These are phyloP conservation scores for Sphenopsis melanotis DNA, from an alignment of 2,797 vertebrate species.

Conservation along the genomic window DNA sequence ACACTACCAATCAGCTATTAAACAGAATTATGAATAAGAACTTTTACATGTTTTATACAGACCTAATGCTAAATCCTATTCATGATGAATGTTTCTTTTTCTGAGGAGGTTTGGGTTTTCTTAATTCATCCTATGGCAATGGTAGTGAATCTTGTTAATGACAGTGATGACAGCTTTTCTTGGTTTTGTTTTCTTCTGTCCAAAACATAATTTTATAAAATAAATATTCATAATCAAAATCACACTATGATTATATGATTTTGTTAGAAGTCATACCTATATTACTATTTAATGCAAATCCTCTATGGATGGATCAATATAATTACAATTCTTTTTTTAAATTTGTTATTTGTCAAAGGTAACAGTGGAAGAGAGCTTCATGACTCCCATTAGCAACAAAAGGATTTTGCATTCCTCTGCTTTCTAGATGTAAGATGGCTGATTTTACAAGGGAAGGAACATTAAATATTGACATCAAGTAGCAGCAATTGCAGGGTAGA, in stretches of 20 bases:
- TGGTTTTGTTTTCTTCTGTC: not conserved
- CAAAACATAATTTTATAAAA: not conserved
- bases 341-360: not conserved
- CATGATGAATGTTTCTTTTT: not conserved
- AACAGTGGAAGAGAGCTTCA: not conserved
- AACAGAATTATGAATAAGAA: not conserved
- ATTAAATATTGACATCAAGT: not conserved
- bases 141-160: not conserved
- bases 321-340: not conserved
- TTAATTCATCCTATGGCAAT: not conserved
- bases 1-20: not conserved
- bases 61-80: not conserved
- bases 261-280: not conserved
- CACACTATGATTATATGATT: not conserved
- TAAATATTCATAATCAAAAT: not conserved
- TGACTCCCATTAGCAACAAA: not conserved
- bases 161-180: not conserved
- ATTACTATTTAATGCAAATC: not conserved
- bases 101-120: not conserved
- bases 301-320: not conserved
- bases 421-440: not conserved
- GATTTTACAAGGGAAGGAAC: not conserved
- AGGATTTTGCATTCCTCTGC: not conserved
- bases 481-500: not conserved
- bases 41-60: not conserved